Evolutionary conservation across 2,797 vertebrate species (phyloP).

Genomic region (Pangasius macronema): DNA sequence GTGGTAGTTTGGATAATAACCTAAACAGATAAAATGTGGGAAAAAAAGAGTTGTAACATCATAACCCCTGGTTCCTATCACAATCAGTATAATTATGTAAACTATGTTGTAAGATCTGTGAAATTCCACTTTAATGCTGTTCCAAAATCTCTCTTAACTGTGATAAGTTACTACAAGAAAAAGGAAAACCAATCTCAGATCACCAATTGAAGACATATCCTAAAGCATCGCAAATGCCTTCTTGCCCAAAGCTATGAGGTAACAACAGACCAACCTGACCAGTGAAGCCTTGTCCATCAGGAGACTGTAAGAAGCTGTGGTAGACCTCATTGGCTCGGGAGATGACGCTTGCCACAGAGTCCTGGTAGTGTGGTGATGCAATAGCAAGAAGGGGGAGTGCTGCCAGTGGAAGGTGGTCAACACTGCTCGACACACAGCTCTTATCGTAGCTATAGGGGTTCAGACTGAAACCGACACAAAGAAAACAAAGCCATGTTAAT

Average conservation of each 20-base stretch:
- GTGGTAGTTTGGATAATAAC: background rate
- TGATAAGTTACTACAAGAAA: background rate
- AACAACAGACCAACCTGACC: conserved; percentile 82
- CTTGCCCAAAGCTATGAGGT: background rate
- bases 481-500: background rate
- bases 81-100: background rate
- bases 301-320: conserved; percentile 88
- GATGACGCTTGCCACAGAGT: conserved; percentile 90
- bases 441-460: conserved; percentile 96
- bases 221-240: background rate
- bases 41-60: background rate
- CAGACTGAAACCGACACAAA: conserved; percentile 72
- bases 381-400: conserved; percentile 93
- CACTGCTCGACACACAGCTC: conserved; percentile 89
- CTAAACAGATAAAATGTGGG: background rate
- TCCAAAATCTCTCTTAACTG: background rate
- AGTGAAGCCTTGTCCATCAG: conserved; percentile 89
- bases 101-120: background rate
- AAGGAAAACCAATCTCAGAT: background rate
- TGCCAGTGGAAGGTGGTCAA: conserved; percentile 94
- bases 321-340: conserved; percentile 92
- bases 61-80: background rate
- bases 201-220: background rate
- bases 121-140: background rate
- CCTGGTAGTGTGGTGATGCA: conserved; percentile 93